Evolutionary conservation across 2,113 vertebrate species (phyloP), one percentile per base, ranked within the genome.

Genomic region (Centropus unirufus): DNA sequence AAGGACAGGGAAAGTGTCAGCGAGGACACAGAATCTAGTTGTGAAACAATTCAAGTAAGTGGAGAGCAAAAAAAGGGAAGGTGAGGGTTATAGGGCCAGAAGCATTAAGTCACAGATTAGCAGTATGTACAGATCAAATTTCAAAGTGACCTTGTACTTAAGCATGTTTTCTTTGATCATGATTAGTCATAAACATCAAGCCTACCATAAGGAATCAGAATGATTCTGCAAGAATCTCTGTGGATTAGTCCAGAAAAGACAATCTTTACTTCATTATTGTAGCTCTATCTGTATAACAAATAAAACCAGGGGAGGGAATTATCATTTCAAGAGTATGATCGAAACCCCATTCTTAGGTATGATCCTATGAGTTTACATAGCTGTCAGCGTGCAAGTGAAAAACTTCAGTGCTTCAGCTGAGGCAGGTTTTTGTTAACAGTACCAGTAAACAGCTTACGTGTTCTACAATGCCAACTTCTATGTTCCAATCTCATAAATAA

Each of bases 161-260:
- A 87, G n/a, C 16, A 62, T 55, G 8, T 92, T 87, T 91, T 70
- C 40, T 81, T 83, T 59, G 32, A 18, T 83, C 24, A 70, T 69
- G 64, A 66, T 85, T 96, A 93, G 92, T 92, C 52, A 59, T 67
- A 81, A 88, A 12, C 30, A 78, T 61, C 40, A 89, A 84, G 42
- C 2, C 52, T 82, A 44, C 24, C 34, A 47, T 36, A 18, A 72
- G 8, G 4, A 14, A 47, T 72, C 39, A 72, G 54, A 89, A 79
- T 55, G 54, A 75, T 59, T 83, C 83, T 83, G 26, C 22, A 83
- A 39, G 5, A 93, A 26, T 32, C 5, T 82, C 3, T 63, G 26
- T 51, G 30, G 17, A 74, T 90, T 70, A 34, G 17, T 55, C 13
- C 13, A 57, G n/a, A 78, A 83, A 75, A 32, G 23, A 27, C 29